Conservation (phyloP, 2,113 vertebrate genomes). For the Axis porcinus region DNA sequence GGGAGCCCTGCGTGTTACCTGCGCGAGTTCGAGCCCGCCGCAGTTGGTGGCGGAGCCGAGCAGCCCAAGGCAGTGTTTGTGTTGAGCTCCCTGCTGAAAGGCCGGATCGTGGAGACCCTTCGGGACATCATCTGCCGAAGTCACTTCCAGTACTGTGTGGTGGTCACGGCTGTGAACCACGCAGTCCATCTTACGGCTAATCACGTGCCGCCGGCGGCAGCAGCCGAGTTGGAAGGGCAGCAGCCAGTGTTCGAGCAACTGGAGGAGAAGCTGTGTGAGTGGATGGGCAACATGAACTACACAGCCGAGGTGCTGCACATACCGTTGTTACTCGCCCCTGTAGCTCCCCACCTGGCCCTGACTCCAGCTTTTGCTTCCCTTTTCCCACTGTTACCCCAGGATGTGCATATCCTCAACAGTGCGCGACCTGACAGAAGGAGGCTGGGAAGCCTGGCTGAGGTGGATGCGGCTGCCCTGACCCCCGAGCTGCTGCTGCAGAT, state of each 20-base stretch:
- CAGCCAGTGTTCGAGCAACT: slow-evolving; percentile 86
- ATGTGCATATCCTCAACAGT: slow-evolving; percentile 81
- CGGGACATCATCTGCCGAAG: slow-evolving; percentile 86
- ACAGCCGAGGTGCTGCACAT: slow-evolving; percentile 87
- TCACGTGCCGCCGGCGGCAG: slow-evolving; percentile 76
- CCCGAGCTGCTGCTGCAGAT: slow-evolving; percentile 84
- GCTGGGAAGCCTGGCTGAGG: slow-evolving; percentile 81
- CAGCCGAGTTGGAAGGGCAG: slow-evolving; percentile 79
- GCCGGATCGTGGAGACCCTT: slow-evolving; percentile 83
- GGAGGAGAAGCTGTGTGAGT: slow-evolving; percentile 91
- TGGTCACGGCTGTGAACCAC: slow-evolving; percentile 86
- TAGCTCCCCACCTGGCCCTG: slow-evolving; percentile 85
- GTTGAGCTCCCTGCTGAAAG: slow-evolving; percentile 88
- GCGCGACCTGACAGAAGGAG: slow-evolving; percentile 84
- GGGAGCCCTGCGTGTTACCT: slow-evolving; percentile 85
- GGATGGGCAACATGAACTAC: slow-evolving; percentile 93
- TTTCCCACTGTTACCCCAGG: slow-evolving; percentile 84
- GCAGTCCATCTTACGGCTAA: slow-evolving; percentile 84
- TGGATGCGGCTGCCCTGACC: slow-evolving; percentile 83
- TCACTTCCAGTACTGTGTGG: slow-evolving; percentile 88
- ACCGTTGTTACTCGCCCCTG: slow-evolving; percentile 82
- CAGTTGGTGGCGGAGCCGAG: slow-evolving; percentile 70
- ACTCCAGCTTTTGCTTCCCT: slow-evolving; percentile 82
- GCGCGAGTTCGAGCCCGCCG: slow-evolving; percentile 85
- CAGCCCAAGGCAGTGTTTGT: slow-evolving; percentile 90